phyloP scores from a whole-genome alignment of 2,113 vertebrate species.

The Brachionichthys hirsutus region DNA sequence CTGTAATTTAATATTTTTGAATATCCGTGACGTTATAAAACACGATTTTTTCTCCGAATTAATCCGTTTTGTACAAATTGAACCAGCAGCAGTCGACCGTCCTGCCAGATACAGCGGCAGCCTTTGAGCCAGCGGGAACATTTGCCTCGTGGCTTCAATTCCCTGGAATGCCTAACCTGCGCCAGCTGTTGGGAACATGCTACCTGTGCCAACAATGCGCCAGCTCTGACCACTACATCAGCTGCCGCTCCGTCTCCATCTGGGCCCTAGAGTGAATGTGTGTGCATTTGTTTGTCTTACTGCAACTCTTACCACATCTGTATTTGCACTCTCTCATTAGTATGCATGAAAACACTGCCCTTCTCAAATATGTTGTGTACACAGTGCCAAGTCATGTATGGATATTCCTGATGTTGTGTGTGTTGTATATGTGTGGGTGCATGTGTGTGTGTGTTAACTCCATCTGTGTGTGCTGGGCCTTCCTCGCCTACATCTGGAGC shows the following conservation, averaged over 20 bases:
- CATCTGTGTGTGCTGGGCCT: slow-evolving; percentile 96
- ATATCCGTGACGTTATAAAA: slow-evolving; percentile 24
- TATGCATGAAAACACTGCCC: slow-evolving; percentile 31
- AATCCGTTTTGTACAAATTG: slow-evolving; percentile 40
- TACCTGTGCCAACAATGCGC: slow-evolving; percentile 94
- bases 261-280: slow-evolving; percentile 76
- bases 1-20: background rate
- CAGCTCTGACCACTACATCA: slow-evolving; percentile 95
- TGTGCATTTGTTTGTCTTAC: slow-evolving; percentile 53
- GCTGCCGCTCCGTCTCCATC: slow-evolving; percentile 97
- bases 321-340: slow-evolving; percentile 56
- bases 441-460: slow-evolving; percentile 73
- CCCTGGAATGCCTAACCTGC: slow-evolving; percentile 99
- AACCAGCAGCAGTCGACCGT: slow-evolving; percentile 41
- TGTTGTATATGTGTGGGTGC: slow-evolving; percentile 19
- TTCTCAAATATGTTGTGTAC: slow-evolving; percentile 29
- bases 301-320: slow-evolving; percentile 64
- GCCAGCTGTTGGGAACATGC: slow-evolving; percentile 99
- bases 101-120: slow-evolving; percentile 79
- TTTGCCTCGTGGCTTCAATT: slow-evolving; percentile 99
- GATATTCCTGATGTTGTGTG: slow-evolving; percentile 18
- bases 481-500: slow-evolving; percentile 98
- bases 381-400: slow-evolving; percentile 23
- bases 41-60: slow-evolving; percentile 31
- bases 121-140: slow-evolving; percentile 94